Evolutionary conservation across 2,797 vertebrate species (phyloP).

Genomic region (Myripristis murdjan): DNA sequence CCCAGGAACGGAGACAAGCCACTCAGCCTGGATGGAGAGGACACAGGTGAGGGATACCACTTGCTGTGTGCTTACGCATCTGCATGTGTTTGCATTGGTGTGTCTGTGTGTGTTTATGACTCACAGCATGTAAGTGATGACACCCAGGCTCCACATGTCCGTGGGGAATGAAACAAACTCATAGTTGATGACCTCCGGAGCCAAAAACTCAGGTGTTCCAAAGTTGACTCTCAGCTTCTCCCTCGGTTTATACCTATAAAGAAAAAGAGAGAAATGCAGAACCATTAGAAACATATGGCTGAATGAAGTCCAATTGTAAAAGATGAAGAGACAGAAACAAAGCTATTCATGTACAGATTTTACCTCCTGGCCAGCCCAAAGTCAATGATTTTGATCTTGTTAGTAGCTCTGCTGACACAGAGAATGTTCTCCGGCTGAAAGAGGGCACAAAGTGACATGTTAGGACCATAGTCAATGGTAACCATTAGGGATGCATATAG

Average conservation of each 20-base stretch:
- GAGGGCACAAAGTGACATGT: constrained; percentile 51
- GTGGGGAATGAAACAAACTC: constrained; percentile 98
- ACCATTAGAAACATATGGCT: background rate
- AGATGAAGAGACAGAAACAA: background rate
- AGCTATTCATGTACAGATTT: constrained; percentile 7
- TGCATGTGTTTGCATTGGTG: background rate
- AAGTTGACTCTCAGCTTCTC: constrained; percentile 97
- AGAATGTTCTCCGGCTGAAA: constrained; percentile 97
- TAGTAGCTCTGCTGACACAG: constrained; percentile 93
- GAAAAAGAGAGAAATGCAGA: constrained; percentile 42
- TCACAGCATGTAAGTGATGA: constrained; percentile 98
- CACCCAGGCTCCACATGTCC: constrained; percentile 98
- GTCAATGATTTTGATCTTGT: constrained; percentile 99
- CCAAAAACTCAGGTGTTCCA: constrained; percentile 97
- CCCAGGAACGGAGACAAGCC: constrained; percentile 97
- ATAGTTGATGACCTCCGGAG: constrained; percentile 98
- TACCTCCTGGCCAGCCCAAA: constrained; percentile 98
- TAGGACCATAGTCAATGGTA: background rate
- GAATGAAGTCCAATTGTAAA: background rate
- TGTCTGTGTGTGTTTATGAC: constrained; percentile 55
- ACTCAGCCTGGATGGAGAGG: constrained; percentile 86
- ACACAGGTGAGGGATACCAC: background rate
- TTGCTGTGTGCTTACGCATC: background rate
- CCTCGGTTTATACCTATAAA: constrained; percentile 93
- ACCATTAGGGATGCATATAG: too few species aligned